Conservation (phyloP, 2,113 vertebrate genomes). For the Eurypyga helias region DNA sequence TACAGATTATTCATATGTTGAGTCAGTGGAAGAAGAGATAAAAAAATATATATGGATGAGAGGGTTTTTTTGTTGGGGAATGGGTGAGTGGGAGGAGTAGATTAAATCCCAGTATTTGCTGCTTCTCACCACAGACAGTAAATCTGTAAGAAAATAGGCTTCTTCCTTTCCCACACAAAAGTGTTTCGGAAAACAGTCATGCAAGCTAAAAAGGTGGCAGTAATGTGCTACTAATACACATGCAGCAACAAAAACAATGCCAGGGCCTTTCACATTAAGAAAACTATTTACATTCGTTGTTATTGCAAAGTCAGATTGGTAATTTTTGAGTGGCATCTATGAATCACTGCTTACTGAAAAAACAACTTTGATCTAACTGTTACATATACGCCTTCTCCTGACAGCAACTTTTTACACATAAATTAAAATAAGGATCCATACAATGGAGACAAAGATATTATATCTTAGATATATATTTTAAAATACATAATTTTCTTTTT, state of each 20-base stretch:
- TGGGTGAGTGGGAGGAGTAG: not conserved
- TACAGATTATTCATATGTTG: not conserved
- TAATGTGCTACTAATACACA: not conserved
- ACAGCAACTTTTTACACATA: not conserved
- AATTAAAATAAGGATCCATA: not conserved
- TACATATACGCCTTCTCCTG: not conserved
- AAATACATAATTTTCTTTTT: not conserved
- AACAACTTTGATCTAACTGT: not conserved
- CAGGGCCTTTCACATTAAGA: not conserved
- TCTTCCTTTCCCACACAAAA: not conserved
- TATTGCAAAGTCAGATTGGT: not conserved
- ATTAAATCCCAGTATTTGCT: not conserved
- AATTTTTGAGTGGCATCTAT: not conserved
- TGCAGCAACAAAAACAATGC: rapidly evolving
- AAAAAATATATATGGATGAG: not conserved
- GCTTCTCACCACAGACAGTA: not conserved
- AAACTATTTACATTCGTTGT: not conserved
- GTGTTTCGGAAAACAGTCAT: not conserved
- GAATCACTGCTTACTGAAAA: not conserved
- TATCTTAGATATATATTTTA: too few relatives aligned
- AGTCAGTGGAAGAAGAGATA: not conserved
- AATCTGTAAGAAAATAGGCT: not conserved
- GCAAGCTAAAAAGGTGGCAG: not conserved
- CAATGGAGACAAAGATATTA: too few relatives aligned
- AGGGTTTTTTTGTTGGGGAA: not conserved